These are phyloP conservation scores for Nemapogon koenigi DNA, from an alignment of 2,888 invertebrate genomes.

Conservation along the genomic window DNA sequence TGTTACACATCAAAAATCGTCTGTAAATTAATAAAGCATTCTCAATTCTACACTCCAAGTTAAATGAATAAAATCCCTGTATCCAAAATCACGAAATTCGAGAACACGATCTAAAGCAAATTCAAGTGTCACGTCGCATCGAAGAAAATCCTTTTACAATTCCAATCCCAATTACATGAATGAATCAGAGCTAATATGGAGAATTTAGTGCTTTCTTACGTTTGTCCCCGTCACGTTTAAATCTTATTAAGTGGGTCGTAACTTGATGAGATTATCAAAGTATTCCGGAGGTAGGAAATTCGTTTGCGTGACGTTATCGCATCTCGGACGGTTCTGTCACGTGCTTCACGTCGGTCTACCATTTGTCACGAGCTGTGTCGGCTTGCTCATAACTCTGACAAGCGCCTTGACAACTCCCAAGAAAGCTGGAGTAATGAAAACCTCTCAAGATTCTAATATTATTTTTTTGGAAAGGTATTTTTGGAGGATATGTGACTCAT, in stretches of 20 bases:
- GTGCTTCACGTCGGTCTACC: conserved; percentile 30
- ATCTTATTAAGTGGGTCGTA: conserved; percentile 18
- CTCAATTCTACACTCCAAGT: no score
- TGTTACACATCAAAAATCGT: no score
- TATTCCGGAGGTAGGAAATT: conserved; percentile 41
- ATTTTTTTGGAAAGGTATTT: no score
- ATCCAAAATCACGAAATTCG: conserved; percentile 5
- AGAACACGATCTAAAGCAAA: conserved; percentile 1
- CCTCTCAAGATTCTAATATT: no score
- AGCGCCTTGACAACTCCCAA: conserved; percentile 12
- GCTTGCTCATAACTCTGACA: conserved; percentile 10
- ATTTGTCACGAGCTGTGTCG: conserved; percentile 29
- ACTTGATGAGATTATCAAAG: conserved; percentile 27
- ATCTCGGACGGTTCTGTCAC: conserved; percentile 20
- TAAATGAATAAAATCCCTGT: conserved; percentile 5
- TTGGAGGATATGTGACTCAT: no score
- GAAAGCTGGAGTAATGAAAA: conserved; percentile 4
- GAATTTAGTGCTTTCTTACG: conserved; percentile 8
- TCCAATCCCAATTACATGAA: conserved; percentile 7
- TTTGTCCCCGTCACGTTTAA: conserved; percentile 17
- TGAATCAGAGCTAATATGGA: conserved; percentile 6
- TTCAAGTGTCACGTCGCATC: conserved; percentile 5
- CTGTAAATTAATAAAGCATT: no score
- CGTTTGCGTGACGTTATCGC: conserved; percentile 43
- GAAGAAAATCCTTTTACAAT: conserved; percentile 8